Conservation (phyloP, 2,797 vertebrate genomes). For the Sebastes elongatus region DNA sequence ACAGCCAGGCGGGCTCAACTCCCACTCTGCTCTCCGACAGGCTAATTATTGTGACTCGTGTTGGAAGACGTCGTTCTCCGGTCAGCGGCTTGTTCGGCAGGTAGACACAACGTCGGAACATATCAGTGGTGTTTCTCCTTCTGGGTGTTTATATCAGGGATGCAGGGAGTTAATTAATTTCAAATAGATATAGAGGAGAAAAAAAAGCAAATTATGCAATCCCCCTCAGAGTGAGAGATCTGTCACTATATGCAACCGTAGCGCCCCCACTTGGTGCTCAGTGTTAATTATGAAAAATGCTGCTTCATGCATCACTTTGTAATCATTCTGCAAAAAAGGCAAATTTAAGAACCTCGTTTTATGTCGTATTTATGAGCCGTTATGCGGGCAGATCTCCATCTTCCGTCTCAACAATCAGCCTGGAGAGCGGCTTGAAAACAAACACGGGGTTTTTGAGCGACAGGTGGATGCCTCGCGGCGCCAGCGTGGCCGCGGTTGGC, state of each 20-base stretch:
- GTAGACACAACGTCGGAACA: background rate
- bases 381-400: background rate
- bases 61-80: slow-evolving; percentile 17
- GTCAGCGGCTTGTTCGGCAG: slow-evolving; percentile 2
- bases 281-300: background rate
- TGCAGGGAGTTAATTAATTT: background rate
- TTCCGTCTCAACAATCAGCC: slow-evolving; percentile 30
- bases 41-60: slow-evolving; percentile 62
- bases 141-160: background rate
- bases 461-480: slow-evolving; percentile 72
- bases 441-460: slow-evolving; percentile 63
- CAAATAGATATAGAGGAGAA: background rate
- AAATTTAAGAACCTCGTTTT: background rate
- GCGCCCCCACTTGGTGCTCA: background rate
- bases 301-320: background rate
- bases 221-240: background rate
- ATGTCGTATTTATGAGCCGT: background rate
- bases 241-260: background rate
- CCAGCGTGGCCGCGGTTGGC: slow-evolving; percentile 75
- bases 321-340: background rate
- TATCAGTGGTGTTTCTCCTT: background rate
- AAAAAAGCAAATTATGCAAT: background rate
- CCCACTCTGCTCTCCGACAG: slow-evolving; percentile 57
- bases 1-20: slow-evolving; percentile 58
- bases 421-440: slow-evolving; percentile 28